Conservation (phyloP, 2,888 invertebrate genomes). For the Loripinus fragilis region DNA sequence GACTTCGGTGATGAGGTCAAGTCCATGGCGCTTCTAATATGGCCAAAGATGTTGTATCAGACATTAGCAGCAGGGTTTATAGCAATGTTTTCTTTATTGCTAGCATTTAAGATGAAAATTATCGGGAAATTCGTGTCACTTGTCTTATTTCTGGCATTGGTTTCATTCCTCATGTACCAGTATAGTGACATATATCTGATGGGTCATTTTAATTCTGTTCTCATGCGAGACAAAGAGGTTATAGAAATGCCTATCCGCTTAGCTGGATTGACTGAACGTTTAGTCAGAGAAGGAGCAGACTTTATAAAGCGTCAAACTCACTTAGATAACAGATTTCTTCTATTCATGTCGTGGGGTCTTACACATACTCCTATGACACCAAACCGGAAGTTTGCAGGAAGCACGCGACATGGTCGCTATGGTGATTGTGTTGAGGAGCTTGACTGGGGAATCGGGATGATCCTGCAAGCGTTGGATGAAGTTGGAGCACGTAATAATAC, state of each 20-base stretch:
- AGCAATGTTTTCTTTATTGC: not conserved
- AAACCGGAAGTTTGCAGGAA: conserved; percentile 84
- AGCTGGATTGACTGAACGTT: conserved; percentile 77
- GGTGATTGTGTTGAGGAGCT: conserved; percentile 85
- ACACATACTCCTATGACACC: conserved; percentile 88
- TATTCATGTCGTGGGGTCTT: conserved; percentile 85
- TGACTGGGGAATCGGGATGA: conserved; percentile 85
- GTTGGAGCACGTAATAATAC: conserved; percentile 81
- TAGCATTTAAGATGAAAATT: not conserved
- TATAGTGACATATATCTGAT: not conserved
- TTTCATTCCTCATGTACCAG: not conserved
- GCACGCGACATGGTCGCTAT: conserved; percentile 83
- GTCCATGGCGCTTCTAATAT: conserved; percentile 24
- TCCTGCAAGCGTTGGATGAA: conserved; percentile 80
- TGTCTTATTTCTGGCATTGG: conserved; percentile 9
- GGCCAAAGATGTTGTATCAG: conserved; percentile 19
- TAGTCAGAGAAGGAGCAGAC: conserved; percentile 70
- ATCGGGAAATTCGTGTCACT: not conserved
- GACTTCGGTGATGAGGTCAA: conserved; percentile 60
- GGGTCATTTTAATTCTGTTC: conserved; percentile 30
- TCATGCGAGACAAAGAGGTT: conserved; percentile 81
- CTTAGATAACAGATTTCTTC: conserved; percentile 82
- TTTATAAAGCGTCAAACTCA: conserved; percentile 69
- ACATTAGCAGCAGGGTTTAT: not conserved
- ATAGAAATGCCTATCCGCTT: conserved; percentile 84